Conservation (phyloP, 35 echinoderm and acorn worm genomes). For the Diadema setosum region DNA sequence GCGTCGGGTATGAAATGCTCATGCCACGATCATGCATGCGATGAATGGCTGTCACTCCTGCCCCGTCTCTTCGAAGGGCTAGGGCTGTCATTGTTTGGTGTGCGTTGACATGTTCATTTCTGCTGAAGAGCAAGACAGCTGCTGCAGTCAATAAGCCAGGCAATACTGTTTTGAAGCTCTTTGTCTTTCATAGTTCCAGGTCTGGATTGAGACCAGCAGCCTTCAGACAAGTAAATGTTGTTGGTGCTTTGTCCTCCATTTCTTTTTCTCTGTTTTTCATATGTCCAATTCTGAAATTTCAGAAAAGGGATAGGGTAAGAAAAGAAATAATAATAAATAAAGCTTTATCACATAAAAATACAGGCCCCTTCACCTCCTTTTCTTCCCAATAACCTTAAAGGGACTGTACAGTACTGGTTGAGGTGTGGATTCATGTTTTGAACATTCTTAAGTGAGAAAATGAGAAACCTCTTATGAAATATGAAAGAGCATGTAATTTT, state of each 20-base stretch:
- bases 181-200: background rate
- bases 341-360: too few species aligned
- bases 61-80: slow-evolving; percentile 16
- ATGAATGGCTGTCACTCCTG: background rate
- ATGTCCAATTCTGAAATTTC: slow-evolving; percentile 33
- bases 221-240: background rate
- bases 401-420: too few species aligned
- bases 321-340: too few species aligned
- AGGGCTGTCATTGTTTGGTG: slow-evolving; percentile 49
- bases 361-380: too few species aligned
- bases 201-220: background rate
- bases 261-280: slow-evolving; percentile 42
- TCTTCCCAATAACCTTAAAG: too few species aligned
- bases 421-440: too few species aligned
- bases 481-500: too few species aligned
- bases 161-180: background rate
- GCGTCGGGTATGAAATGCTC: slow-evolving; percentile 5
- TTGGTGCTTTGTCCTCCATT: slow-evolving; percentile 37
- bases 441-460: too few species aligned
- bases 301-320: too few species aligned
- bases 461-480: too few species aligned
- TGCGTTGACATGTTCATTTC: slow-evolving; percentile 38
- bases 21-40: background rate
- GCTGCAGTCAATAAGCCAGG: slow-evolving; percentile 52
- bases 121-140: background rate